Evolutionary conservation across 2,888 invertebrate species (phyloP), one percentile per base, ranked within the genome.

Genomic region (Parascotia fuliginaria): DNA sequence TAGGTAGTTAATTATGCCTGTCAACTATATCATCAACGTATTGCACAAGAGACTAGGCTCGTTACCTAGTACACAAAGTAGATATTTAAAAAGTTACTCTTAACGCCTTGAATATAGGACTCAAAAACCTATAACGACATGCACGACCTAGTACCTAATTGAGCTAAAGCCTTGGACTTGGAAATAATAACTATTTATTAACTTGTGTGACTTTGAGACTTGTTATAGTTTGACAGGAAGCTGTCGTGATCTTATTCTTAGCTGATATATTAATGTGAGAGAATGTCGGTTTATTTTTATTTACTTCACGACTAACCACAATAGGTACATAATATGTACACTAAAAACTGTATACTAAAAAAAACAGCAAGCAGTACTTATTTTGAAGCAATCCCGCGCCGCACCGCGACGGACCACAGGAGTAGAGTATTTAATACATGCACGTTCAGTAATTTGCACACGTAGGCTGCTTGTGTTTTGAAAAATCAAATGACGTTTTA

Each of bases 161-260:
- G 15, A 13, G 32, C 14, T 19, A 41, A 11, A 39, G 16, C 33
- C 28, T 43, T 31, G 50, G 36, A 39, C 13, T 41, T 43, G 41
- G 41, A 48, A 41, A 52, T 46, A 42, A 60, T 43, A 43, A 48
- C 33, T 52, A 46, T 51, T 51, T 56, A 65, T 51, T 65, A 32
- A 11, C 41, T 29, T 29, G 32, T 36, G 42, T 51, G 45, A 60
- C 51, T 55, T 60, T 51, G 48, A 60, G 15, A 15, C 38, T 31
- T 37, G 51, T 43, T 46, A 38, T 45, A 60, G 60, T 55, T 50
- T 50, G 42, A 65, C 24, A 32, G 16, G 14, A 33, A 28, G 14
- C 16, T 60, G 45, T 55, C 51, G 40, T 36, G 34, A 15, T 24
- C 7, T 4, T 24, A 9, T 24, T 24, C 24, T 24, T 24, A 24